Evolutionary conservation across 2,888 invertebrate species (phyloP).

Genomic region (Argyra leucocephala): DNA sequence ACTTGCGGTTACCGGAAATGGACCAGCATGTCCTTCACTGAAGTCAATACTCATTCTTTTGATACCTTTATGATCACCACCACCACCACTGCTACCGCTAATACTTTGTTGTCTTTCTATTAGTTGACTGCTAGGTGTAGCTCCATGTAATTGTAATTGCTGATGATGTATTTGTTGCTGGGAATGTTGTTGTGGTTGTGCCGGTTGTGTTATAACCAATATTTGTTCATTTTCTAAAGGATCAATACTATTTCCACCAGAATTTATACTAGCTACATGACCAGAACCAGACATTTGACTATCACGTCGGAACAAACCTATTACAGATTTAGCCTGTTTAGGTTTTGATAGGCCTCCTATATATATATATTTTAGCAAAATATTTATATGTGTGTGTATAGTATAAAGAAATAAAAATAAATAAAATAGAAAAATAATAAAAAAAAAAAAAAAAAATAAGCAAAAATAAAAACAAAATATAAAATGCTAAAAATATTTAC

Average conservation of each 20-base stretch:
- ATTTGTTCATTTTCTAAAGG: conserved; percentile 24
- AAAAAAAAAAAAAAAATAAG: conserved; percentile 19
- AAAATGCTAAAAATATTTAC: conserved; percentile 10
- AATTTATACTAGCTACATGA: conserved; percentile 43
- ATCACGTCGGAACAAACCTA: conserved; percentile 78
- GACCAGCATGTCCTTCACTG: conserved; percentile 47
- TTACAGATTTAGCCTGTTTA: conserved; percentile 74
- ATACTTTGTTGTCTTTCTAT: conserved; percentile 31
- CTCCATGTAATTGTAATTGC: not conserved
- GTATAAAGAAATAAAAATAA: conserved; percentile 31
- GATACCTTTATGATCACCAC: conserved; percentile 28
- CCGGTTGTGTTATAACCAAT: conserved; percentile 40
- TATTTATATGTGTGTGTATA: conserved; percentile 19
- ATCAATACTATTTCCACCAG: conserved; percentile 47
- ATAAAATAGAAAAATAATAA: conserved; percentile 27
- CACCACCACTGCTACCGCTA: conserved; percentile 34
- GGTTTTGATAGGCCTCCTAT: conserved; percentile 79
- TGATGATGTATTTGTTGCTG: conserved; percentile 30
- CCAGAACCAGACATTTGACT: conserved; percentile 64
- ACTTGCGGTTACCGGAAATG: conserved; percentile 56
- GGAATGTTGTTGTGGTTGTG: conserved; percentile 43
- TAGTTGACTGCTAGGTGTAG: conserved; percentile 11
- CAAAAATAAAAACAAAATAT: conserved; percentile 22
- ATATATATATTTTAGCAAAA: conserved; percentile 21
- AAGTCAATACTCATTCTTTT: conserved; percentile 29